phyloP scores from a whole-genome alignment of 2,113 vertebrate genomes.

The Thymallus thymallus region DNA sequence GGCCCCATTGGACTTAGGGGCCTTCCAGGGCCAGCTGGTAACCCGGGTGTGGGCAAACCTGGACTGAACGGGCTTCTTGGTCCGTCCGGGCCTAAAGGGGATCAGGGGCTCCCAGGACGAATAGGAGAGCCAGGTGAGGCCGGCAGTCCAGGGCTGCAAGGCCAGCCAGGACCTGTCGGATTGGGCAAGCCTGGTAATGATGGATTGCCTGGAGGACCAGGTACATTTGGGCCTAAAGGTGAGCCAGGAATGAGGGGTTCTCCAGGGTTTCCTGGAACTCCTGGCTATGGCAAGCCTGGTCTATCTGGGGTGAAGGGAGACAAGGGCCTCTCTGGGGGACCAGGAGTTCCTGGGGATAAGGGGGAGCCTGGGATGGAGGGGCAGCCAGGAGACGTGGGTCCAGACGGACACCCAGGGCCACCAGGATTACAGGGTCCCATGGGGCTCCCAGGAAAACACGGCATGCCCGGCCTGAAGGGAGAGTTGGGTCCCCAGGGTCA shows the following conservation, averaged over 20 bases:
- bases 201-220: slow-evolving; percentile 84
- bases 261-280: slow-evolving; percentile 84
- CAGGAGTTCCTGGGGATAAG: slow-evolving; percentile 84
- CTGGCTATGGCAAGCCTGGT: slow-evolving; percentile 92
- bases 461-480: slow-evolving; percentile 85
- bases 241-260: slow-evolving; percentile 82
- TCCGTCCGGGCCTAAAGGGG: slow-evolving; percentile 82
- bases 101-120: slow-evolving; percentile 79
- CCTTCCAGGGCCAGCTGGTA: slow-evolving; percentile 76
- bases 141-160: slow-evolving; percentile 81
- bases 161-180: slow-evolving; percentile 81
- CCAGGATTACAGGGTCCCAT: slow-evolving; percentile 87
- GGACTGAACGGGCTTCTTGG: slow-evolving; percentile 87
- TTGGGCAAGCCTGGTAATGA: slow-evolving; percentile 83
- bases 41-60: slow-evolving; percentile 81
- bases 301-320: slow-evolving; percentile 87
- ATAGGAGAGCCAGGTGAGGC: slow-evolving; percentile 78
- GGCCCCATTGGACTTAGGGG: slow-evolving; percentile 84
- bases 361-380: slow-evolving; percentile 86
- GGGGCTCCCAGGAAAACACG: slow-evolving; percentile 92
- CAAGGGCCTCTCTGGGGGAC: slow-evolving; percentile 82
- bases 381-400: slow-evolving; percentile 79
- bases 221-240: slow-evolving; percentile 83
- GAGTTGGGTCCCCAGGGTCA: slow-evolving; percentile 85
- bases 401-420: slow-evolving; percentile 80